Base-by-base conservation (phyloP, 2,888 invertebrate genomes). In the Cloeon dipterum region DNA sequence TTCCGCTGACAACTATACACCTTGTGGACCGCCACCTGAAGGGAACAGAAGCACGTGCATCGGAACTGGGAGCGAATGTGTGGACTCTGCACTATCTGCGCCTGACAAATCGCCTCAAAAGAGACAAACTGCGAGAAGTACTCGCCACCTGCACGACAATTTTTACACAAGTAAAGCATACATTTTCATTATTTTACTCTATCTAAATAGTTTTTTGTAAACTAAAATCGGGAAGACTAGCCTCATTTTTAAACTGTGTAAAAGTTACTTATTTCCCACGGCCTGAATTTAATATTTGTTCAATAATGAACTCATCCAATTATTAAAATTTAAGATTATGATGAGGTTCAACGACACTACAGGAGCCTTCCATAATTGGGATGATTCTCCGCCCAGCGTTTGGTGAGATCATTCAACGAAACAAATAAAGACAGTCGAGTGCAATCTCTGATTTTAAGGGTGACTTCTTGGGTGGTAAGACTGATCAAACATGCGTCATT, bases 61-160 rank as follows among this genome's bases (percentile, higher is more conserved):
- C 63, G 46, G 63, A 65, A 47, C 59, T 67, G 42, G 64, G 62
- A 3, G 57, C 59, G 41, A 65, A 61, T 45, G 48, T 65, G 18
- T 56, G 61, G 51, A 61, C 61, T 3, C 49, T 68, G 23, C 58
- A 58, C 43, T 66, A 66, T 47, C 54, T 65, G 40, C 47, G 61
- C n/a, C 46, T 59, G 7, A 63, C 63, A 3, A 61, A 62, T 43
- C 64, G 64, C 45, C 49, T 65, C 20, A 47, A 49, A 3, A 45
- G 50, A 10, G 45, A 51, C 3, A 47, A 52, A 3, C 47, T 57
- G 26, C 49, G 51, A 32, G 44, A 47, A 18, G 50, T 57, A 7
- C 54, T 66, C 34, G 49, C 52, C 14, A 53, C 50, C 20, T 48
- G 53, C 41, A 54, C 51, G 41, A 46, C 49, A 11, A 46, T 54